Percentiles rank a stretch among this genome's conserved stretches.
phyloP scores from a whole-genome alignment of 2,113 vertebrate genomes.

The Uria aalge region DNA sequence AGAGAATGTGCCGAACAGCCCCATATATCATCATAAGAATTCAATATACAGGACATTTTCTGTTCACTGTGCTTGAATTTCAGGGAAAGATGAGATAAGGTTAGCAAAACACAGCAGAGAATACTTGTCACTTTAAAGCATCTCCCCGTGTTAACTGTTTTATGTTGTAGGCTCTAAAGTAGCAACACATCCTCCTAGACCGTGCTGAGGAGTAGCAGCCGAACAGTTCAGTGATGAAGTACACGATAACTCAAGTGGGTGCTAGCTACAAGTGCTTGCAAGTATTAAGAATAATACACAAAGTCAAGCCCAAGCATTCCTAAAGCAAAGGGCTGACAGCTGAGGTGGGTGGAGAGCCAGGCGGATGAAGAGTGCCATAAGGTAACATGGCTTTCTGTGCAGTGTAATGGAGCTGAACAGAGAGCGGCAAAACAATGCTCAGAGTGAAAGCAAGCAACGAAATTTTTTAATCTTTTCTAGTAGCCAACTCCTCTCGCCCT shows the following conservation, averaged over 20 bases:
- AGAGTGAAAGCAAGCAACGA: background rate
- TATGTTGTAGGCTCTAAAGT: slow-evolving; percentile 28
- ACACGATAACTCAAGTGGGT: background rate
- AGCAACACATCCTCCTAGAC: background rate
- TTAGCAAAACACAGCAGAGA: slow-evolving; percentile 59
- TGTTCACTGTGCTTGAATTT: slow-evolving; percentile 9
- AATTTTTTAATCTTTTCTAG: background rate
- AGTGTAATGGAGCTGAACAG: background rate
- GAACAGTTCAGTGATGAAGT: background rate
- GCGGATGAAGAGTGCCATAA: background rate
- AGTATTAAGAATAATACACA: slow-evolving; percentile 26
- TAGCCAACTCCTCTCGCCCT: background rate
- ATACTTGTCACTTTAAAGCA: slow-evolving; percentile 54
- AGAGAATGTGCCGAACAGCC: slow-evolving; percentile 13
- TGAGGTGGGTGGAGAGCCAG: background rate
- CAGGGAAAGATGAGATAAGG: slow-evolving; percentile 24
- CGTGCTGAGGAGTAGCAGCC: background rate
- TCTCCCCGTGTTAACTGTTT: background rate
- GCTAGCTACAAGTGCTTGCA: background rate
- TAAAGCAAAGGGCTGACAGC: slow-evolving; percentile 1
- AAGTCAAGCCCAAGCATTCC: background rate
- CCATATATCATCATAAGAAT: slow-evolving; percentile 55
- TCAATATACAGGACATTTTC: slow-evolving; percentile 36
- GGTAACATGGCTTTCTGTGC: background rate
- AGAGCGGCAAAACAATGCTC: background rate